A percentile compares a stretch with the other conserved stretches of the same genome.
Conservation (phyloP, 2,888 invertebrate genomes). For the Stenoptilia bipunctidactyla region DNA sequence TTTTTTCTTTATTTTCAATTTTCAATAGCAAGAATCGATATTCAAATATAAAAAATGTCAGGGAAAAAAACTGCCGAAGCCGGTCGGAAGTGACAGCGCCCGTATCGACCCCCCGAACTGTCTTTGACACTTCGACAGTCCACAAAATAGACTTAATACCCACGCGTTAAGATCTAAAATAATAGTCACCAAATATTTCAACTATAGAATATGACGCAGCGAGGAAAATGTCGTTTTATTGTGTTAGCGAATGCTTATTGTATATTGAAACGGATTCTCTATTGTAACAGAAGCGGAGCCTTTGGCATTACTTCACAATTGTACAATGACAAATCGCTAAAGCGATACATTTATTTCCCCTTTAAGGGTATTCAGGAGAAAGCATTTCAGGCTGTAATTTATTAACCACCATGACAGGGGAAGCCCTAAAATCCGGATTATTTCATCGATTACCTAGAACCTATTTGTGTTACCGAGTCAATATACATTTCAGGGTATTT, state of each 20-base stretch:
- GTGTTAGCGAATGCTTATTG: conserved; percentile 60
- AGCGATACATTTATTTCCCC: conserved; percentile 38
- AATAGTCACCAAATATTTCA: conserved; percentile 34
- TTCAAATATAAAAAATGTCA: conserved; percentile 17
- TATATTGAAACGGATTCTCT: conserved; percentile 49
- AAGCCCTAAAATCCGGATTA: conserved; percentile 16
- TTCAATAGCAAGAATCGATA: too few relatives aligned
- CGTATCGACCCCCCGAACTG: conserved; percentile 25
- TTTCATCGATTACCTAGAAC: not conserved
- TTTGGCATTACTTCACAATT: conserved; percentile 45
- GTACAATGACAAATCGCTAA: conserved; percentile 52
- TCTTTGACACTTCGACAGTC: conserved; percentile 26
- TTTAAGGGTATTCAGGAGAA: conserved; percentile 23
- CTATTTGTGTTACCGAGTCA: too few relatives aligned
- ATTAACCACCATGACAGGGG: conserved; percentile 15
- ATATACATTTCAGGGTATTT: too few relatives aligned
- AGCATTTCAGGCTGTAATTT: conserved; percentile 24
- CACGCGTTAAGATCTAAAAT: conserved; percentile 30
- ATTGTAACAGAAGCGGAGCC: conserved; percentile 40
- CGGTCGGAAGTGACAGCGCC: conserved; percentile 30
- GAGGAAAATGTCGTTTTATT: conserved; percentile 57
- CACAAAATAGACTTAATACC: conserved; percentile 24
- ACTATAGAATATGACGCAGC: conserved; percentile 26
- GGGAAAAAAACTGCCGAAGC: conserved; percentile 28
- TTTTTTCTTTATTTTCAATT: too few relatives aligned